Evolutionary conservation across 2,797 vertebrate species (phyloP), one percentile per base, ranked within the genome.

Genomic region (Syngnathus rostellatus): DNA sequence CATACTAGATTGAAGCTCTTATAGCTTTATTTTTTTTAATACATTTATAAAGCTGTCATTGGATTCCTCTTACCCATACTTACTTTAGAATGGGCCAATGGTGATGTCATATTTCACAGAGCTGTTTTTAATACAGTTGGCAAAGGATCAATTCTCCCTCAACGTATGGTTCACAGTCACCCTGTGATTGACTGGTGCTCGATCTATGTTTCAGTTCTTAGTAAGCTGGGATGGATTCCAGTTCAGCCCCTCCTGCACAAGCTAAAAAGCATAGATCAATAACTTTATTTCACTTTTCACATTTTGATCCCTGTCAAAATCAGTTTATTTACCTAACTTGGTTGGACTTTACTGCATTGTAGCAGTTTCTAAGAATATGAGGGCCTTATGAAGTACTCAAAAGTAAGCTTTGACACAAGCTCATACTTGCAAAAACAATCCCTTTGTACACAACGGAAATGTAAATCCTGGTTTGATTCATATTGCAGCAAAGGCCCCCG

Each of bases 401-500:
- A 71, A 25, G 46, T 40, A 68, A 40, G 69, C 51, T 66, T 66
- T 69, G 62, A 57, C 45, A 71, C 63, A 66, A 64, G 68, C 64
- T 48, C 23, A 63, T 41, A 59, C 25, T 57, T 8, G 61, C n/a
- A 51, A 25, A 55, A 55, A 14, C 14, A 38, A 37, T 16, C 0
- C 8, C 8, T 68, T 37, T 74, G 77, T 72, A 66, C 59, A 65
- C 68, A 75, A 46, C 39, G 62, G 46, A 58, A 48, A 66, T 55
- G 46, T 59, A 74, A 77, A 69, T 37, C 17, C 17, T 39, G 39
- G 50, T 72, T 19, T 68, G 67, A 67, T 75, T 76, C 48, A 70
- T 60, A 64, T 57, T 67, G 64, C n/a, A 58, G 62, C 50, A 71
- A 69, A 40, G 41, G 16, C 55, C 68, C 37, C 57, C 3, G 39